Evolutionary conservation across 2,113 vertebrate genomes (phyloP), one percentile per base, ranked within the genome.

Genomic region (Eptesicus fuscus): DNA sequence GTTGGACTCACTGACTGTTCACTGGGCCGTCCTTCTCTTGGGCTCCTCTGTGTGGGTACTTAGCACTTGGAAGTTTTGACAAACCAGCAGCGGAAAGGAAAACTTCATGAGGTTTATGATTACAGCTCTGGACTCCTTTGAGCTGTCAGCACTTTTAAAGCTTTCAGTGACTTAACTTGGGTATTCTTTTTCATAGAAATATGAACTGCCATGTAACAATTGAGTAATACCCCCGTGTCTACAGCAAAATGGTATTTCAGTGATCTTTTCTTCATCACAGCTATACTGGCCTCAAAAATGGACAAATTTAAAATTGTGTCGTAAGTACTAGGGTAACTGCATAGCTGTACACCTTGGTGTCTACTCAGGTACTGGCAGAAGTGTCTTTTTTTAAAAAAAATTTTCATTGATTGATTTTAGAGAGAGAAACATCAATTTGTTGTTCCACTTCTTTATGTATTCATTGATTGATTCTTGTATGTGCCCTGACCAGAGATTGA

Each of bases 21-120:
- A 12, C 9, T 9, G 9, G 5, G 11, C 30, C 12, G 0, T 53
- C 42, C 3, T 42, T 71, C 59, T 14, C 16, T 2, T 1, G 16
- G 61, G 17, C 51, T 25, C 32, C 13, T 65, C 32, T 30, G 28
- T 44, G 74, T 30, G 53, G 17, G 0, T 44, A 0, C 22, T 44
- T 32, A 47, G 56, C 67, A 35, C 63, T 92, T 30, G 4, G 65
- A 42, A 71, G 56, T 28, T 79, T n/a, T 35, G 65, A 91, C 49
- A 30, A 10, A 56, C 32, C 35, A 25, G 42, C 42, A 71, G 87
- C 83, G 40, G 71, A 74, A 30, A 74, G 51, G 53, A 23, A 53
- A 74, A 17, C 35, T 16, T 47, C 1, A 8, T 5, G 59, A 17
- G 71, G 71, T 53, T 78, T 44, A 4, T 30, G 18, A 17, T 61